phyloP scores from a whole-genome alignment of 2,888 invertebrate genomes.

The Ophion ventricosus region DNA sequence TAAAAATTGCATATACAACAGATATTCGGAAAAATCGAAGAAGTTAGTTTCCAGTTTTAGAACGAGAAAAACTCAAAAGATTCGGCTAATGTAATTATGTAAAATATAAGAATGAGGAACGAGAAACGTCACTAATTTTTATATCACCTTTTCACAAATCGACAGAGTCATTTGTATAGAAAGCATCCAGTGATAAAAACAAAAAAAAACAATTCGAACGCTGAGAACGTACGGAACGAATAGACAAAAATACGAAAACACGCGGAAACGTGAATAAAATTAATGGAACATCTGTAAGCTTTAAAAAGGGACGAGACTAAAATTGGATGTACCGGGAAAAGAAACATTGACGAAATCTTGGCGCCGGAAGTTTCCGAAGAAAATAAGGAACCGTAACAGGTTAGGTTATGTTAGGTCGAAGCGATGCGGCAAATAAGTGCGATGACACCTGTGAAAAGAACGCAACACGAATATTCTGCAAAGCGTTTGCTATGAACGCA shows the following conservation, averaged over 20 bases:
- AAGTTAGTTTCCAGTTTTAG: background rate
- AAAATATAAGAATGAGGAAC: no score
- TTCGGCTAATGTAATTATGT: no score
- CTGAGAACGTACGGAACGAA: no score
- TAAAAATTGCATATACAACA: background rate
- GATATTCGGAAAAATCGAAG: background rate
- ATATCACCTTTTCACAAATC: no score
- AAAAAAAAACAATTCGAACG: no score
- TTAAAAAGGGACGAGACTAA: background rate
- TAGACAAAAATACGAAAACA: background rate
- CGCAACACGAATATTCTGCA: constrained; percentile 13
- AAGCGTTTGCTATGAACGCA: constrained; percentile 1
- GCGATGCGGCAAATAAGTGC: constrained; percentile 6
- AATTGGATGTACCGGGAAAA: background rate
- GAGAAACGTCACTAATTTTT: no score
- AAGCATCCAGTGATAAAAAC: no score
- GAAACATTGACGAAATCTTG: constrained; percentile 4
- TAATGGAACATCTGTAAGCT: background rate
- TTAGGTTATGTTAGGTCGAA: no score
- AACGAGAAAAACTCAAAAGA: no score
- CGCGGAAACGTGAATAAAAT: background rate
- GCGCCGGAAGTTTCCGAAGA: background rate
- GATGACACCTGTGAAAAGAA: constrained; percentile 27
- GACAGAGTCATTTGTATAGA: no score
- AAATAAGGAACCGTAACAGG: background rate